Evolutionary conservation across 2,797 vertebrate genomes (phyloP), one percentile per base, ranked within the genome.

Genomic region (Enoplosus armatus): DNA sequence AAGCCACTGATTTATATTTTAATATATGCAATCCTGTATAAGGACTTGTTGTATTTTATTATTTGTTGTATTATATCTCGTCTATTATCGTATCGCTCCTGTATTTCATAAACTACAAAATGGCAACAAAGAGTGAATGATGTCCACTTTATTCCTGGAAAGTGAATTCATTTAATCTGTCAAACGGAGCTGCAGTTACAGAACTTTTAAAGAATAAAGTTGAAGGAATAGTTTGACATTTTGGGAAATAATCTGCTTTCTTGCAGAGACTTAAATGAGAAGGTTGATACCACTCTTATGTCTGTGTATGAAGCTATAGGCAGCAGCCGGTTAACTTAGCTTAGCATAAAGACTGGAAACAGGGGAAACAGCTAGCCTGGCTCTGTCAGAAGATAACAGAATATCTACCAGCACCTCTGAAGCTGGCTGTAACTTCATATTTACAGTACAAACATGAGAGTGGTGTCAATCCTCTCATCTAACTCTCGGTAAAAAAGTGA

Each of bases 21-120:
- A 60, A 64, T 56, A 85, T 84, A 85, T 85, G 80, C 75, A 91
- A 70, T 70, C 56, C 47, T 85, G 59, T 80, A 29, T 66, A 65
- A 37, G 24, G 43, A 69, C 27, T 27, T 66, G 27, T 3, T 85
- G 71, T 86, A 69, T 75, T 59, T 45, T 20, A 61, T 68, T 41
- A 39, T 83, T 62, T 83, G n/a, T 26, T 78, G 53, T 77, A 47
- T 74, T 47, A 60, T 54, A 48, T 62, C 12, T 54, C 74, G 72
- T 84, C 45, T 81, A 12, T 80, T 39, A 60, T 3, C 75, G 77
- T 80, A 31, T 35, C 58, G 7, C 60, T 48, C n/a, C 37, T 85
- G 66, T 74, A 37, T 65, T 71, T 79, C 81, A 85, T 83, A 75
- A 87, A 66, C 35, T 55, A 29, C 9, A 62, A 71, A 65, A 70